Percentiles rank a stretch among this genome's conserved stretches.
These are phyloP conservation scores for Genyomyrus donnyi DNA, from an alignment of 2,113 vertebrate genomes.

Conservation along the genomic window DNA sequence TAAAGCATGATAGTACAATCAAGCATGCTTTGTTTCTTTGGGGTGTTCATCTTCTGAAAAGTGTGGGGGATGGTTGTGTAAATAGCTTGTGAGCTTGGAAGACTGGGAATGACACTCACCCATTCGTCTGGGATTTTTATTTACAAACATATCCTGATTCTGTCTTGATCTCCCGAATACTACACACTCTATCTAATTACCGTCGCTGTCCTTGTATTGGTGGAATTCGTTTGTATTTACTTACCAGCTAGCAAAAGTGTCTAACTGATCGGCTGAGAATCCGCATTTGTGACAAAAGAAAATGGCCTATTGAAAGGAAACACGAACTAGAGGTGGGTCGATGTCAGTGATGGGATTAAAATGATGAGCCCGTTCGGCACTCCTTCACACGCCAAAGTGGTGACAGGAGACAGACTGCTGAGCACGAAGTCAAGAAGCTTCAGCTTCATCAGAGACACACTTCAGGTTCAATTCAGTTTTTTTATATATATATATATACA, in stretches of 20 bases:
- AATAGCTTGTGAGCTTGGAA: not conserved
- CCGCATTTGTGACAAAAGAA: not conserved
- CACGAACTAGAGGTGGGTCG: not conserved
- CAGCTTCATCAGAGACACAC: not conserved
- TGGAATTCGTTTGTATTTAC: not conserved
- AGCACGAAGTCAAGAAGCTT: not conserved
- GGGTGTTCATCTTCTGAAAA: not conserved
- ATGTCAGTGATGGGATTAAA: not conserved
- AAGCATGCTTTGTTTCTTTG: not conserved
- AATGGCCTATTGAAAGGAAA: not conserved
- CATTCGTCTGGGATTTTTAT: not conserved
- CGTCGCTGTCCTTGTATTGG: not conserved
- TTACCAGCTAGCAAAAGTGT: not conserved
- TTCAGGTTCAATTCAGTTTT: not conserved
- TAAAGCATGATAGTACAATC: not conserved
- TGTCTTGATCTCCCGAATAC: not conserved
- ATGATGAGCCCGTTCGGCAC: not conserved
- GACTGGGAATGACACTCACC: not conserved
- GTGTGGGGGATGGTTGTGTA: not conserved
- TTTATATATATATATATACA: no score
- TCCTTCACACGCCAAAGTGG: not conserved
- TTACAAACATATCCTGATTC: not conserved
- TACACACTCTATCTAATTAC: not conserved
- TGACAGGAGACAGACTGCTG: not conserved
- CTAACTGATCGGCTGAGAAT: not conserved